phyloP scores from a whole-genome alignment of 2,888 invertebrate genomes.

The Linyphia triangularis region DNA sequence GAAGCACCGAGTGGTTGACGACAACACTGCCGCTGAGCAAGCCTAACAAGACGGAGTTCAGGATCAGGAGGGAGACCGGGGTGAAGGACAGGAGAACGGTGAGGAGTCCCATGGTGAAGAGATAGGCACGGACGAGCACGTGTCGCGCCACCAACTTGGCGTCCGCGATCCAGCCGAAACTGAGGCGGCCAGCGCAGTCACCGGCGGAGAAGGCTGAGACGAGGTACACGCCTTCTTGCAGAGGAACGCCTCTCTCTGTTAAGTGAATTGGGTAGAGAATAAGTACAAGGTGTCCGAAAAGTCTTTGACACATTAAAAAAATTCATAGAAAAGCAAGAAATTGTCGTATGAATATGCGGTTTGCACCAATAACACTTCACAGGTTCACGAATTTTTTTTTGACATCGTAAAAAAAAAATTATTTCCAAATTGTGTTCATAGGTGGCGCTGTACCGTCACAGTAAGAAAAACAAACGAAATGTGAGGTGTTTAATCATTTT shows the following conservation, averaged over 20 bases:
- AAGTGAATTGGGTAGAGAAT: too few relatives aligned
- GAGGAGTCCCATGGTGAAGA: conserved; percentile 65
- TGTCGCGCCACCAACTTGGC: conserved; percentile 47
- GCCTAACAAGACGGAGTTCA: conserved; percentile 60
- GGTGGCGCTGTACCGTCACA: too few relatives aligned
- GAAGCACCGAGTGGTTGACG: conserved; percentile 73
- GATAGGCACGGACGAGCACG: conserved; percentile 60
- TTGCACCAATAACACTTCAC: too few relatives aligned
- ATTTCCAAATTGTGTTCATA: too few relatives aligned
- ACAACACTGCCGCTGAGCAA: conserved; percentile 72
- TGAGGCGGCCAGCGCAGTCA: conserved; percentile 74
- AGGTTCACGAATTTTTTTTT: too few relatives aligned
- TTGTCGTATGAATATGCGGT: too few relatives aligned
- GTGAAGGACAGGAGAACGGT: conserved; percentile 22
- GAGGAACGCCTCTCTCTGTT: conserved; percentile 43
- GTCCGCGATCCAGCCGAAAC: conserved; percentile 74
- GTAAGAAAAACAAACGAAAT: too few relatives aligned
- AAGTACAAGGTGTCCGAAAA: too few relatives aligned
- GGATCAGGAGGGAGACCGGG: conserved; percentile 11
- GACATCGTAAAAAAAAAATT: too few relatives aligned
- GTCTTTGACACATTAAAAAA: too few relatives aligned
- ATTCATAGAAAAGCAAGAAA: too few relatives aligned
- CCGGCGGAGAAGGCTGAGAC: conserved; percentile 74
- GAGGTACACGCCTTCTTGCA: conserved; percentile 54
- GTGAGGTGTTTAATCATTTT: too few relatives aligned